Evolutionary conservation across 2,113 vertebrate genomes (phyloP).

Genomic region (Actinemys pallida): DNA sequence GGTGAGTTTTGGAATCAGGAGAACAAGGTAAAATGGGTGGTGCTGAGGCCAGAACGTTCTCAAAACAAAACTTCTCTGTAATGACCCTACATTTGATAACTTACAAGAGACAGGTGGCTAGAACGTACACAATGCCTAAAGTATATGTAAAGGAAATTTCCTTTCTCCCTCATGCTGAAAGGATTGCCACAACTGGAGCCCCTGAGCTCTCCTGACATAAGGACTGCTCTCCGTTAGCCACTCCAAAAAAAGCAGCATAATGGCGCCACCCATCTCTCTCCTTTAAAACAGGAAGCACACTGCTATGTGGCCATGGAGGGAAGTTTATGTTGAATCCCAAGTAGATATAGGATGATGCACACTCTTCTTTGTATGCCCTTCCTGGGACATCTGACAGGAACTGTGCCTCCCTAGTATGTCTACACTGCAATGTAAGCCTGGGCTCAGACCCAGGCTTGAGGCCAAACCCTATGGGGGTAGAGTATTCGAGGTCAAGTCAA

Average conservation of each 20-base stretch:
- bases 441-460: too few species aligned
- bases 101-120: neutral
- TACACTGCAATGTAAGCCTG: too few species aligned
- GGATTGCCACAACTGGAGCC: neutral
- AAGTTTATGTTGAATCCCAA: neutral
- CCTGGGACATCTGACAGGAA: too few species aligned
- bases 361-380: too few species aligned
- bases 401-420: too few species aligned
- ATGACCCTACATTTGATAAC: neutral
- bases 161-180: neutral
- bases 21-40: neutral
- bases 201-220: neutral
- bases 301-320: fast-evolving
- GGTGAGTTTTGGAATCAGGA: neutral
- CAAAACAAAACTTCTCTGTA: neutral
- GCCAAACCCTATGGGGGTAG: too few species aligned
- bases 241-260: neutral
- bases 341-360: neutral
- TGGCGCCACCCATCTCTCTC: neutral
- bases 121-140: neutral
- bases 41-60: neutral
- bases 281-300: neutral
- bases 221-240: neutral
- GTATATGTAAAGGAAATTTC: neutral
- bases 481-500: too few species aligned